phyloP scores from a whole-genome alignment of 2,113 vertebrate species.

The Nibea albiflora region DNA sequence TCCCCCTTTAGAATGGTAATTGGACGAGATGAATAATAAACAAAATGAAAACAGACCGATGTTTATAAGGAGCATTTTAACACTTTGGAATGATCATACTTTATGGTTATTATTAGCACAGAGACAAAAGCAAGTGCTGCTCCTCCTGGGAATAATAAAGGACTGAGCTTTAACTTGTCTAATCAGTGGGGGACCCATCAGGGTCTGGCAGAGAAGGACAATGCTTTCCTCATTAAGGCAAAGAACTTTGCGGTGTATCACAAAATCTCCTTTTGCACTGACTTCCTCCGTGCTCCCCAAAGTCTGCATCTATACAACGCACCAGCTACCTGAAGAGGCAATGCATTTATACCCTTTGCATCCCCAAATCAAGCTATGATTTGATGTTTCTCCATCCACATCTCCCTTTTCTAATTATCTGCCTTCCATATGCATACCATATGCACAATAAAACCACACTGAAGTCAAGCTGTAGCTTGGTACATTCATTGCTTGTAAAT shows the following conservation, averaged over 20 bases:
- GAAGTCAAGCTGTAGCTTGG: constrained; percentile 41
- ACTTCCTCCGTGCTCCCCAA: constrained; percentile 13
- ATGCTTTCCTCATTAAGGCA: constrained; percentile 60
- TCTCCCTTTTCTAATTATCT: constrained; percentile 29
- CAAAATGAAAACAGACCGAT: constrained; percentile 75
- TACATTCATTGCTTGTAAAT: constrained; percentile 62
- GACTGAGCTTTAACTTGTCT: constrained; percentile 66
- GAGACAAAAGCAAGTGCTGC: constrained; percentile 57
- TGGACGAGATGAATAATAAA: constrained; percentile 82
- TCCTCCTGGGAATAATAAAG: constrained; percentile 66
- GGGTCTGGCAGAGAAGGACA: constrained; percentile 44
- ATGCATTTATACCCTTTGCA: neutral
- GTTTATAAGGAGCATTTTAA: constrained; percentile 77
- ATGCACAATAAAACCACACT: constrained; percentile 50
- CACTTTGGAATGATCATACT: constrained; percentile 75
- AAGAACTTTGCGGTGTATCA: constrained; percentile 37
- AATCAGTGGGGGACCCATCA: constrained; percentile 66
- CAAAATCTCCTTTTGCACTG: constrained; percentile 37
- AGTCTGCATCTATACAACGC: constrained; percentile 24
- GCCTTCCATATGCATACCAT: constrained; percentile 53
- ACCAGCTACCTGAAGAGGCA: neutral
- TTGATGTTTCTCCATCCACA: constrained; percentile 24
- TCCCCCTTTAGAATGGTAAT: constrained; percentile 78
- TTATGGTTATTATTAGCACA: constrained; percentile 73
- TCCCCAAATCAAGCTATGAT: constrained; percentile 7